Percentiles rank a stretch among this genome's conserved stretches.
Conservation (phyloP, 1,140 invertebrate genomes). For the Musca vetustissima region DNA sequence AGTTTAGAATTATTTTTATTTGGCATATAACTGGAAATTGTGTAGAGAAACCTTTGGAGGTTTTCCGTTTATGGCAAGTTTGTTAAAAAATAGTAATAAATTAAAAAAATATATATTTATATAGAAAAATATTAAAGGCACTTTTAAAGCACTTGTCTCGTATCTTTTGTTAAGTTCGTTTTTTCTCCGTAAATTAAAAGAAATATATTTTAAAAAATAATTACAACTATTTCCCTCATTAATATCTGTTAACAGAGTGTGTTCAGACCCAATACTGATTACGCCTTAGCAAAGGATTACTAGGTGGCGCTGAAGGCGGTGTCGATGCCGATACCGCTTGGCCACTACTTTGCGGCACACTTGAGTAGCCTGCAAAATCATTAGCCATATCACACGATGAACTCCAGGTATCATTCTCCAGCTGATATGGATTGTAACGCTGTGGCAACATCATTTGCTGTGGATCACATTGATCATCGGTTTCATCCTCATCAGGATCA, state of each 20-base stretch:
- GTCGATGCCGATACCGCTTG: constrained; percentile 44
- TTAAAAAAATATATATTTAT: constrained; percentile 9
- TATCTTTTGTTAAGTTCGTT: too few relatives aligned
- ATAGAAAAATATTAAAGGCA: constrained; percentile 11
- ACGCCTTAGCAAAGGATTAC: constrained; percentile 78
- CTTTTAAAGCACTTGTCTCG: constrained; percentile 16
- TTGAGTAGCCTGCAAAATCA: constrained; percentile 69
- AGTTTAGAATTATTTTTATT: background rate
- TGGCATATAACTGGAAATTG: constrained; percentile 4
- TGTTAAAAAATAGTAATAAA: constrained; percentile 12
- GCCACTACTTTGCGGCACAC: constrained; percentile 52
- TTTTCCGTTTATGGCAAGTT: background rate
- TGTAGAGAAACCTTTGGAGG: too few relatives aligned
- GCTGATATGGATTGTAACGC: constrained; percentile 47
- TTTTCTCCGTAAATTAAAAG: background rate
- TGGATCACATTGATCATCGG: constrained; percentile 57
- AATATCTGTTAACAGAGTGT: too few relatives aligned
- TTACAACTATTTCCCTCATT: background rate
- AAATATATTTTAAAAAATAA: background rate
- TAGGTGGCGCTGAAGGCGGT: constrained; percentile 54
- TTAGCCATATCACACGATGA: constrained; percentile 55
- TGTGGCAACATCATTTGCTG: constrained; percentile 53
- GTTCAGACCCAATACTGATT: constrained; percentile 89
- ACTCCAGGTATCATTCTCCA: constrained; percentile 76
- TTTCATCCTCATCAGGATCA: constrained; percentile 58